Evolutionary conservation across 2,113 vertebrate genomes (phyloP).

Genomic region (Myotis yumanensis): DNA sequence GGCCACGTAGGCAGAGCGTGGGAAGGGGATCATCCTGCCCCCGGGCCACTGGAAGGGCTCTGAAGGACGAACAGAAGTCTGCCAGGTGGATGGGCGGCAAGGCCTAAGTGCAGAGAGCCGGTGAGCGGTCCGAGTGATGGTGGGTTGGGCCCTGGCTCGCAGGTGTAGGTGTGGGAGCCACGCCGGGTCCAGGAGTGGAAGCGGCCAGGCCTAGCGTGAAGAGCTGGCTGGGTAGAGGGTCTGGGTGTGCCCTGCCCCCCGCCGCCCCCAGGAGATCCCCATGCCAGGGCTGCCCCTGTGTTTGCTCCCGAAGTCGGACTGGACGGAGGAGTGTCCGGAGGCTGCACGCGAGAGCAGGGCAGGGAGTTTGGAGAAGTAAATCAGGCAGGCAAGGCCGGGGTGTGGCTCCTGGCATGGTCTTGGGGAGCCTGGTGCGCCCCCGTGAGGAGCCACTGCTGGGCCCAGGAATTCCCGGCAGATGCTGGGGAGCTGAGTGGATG

Average conservation of each 20-base stretch:
- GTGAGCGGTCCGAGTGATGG: rapidly evolving
- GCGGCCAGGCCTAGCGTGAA: rapidly evolving
- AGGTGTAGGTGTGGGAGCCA: too few species aligned
- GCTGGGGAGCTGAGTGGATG: rapidly evolving
- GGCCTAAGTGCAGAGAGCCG: rapidly evolving
- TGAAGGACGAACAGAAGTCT: rapidly evolving
- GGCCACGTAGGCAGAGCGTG: rapidly evolving
- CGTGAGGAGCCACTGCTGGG: neutral
- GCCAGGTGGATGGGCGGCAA: rapidly evolving
- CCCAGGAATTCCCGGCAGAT: neutral
- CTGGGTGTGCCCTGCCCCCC: rapidly evolving
- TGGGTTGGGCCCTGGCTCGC: too few species aligned
- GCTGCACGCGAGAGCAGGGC: rapidly evolving
- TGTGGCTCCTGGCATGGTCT: too few species aligned
- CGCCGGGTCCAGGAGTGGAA: neutral
- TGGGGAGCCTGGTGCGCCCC: neutral
- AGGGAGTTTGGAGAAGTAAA: neutral
- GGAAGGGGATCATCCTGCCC: rapidly evolving
- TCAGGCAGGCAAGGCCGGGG: too few species aligned
- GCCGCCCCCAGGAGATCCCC: rapidly evolving
- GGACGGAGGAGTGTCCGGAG: rapidly evolving
- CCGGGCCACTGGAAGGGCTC: too few species aligned
- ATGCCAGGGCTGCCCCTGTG: rapidly evolving
- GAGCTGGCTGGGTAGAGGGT: neutral
- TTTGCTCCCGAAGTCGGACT: rapidly evolving